Conservation (phyloP, 1,140 invertebrate species). For the Papilio glaucus region DNA sequence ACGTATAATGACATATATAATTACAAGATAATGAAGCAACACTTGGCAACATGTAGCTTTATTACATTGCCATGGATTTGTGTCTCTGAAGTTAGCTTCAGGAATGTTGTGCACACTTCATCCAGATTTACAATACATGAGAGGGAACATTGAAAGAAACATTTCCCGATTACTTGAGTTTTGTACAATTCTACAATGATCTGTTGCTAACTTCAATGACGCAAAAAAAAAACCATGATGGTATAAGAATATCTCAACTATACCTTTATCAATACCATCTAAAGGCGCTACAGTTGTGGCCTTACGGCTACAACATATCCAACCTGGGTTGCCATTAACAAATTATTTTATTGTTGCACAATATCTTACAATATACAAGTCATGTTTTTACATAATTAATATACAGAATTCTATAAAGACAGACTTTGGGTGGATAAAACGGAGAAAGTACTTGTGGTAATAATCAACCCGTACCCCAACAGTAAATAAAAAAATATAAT, state of each 20-base stretch:
- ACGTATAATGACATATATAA: conserved; percentile 3
- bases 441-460: no score
- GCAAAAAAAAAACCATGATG: background rate
- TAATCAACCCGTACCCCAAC: no score
- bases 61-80: background rate
- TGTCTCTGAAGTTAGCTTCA: no score
- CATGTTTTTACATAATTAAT: background rate
- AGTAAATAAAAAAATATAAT: no score
- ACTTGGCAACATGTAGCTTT: conserved; percentile 4
- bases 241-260: conserved; percentile 35
- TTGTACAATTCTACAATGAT: background rate
- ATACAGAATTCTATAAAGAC: background rate
- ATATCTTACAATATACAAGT: conserved; percentile 28
- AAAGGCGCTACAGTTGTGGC: conserved; percentile 60
- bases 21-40: conserved; percentile 22
- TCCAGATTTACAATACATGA: no score
- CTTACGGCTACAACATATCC: conserved; percentile 75
- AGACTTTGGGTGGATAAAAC: no score
- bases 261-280: conserved; percentile 60
- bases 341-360: conserved; percentile 34
- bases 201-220: background rate
- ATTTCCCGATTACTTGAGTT: no score
- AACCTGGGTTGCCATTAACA: conserved; percentile 62
- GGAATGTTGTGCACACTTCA: no score
- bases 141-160: no score